Evolutionary conservation across 2,797 vertebrate species (phyloP).

Genomic region (Sebastes iracundus): DNA sequence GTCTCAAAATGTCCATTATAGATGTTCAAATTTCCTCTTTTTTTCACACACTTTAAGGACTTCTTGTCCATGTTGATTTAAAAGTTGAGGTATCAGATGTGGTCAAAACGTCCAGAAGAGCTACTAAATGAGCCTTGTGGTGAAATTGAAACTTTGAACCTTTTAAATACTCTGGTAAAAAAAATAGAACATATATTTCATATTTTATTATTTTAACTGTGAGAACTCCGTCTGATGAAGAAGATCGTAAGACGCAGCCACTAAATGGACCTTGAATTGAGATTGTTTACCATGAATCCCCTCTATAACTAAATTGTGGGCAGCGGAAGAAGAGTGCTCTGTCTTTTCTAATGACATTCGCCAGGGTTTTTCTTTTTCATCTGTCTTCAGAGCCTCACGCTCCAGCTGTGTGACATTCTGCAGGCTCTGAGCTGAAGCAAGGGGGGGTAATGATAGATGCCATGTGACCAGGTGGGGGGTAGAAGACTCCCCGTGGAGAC

Average conservation of each 20-base stretch:
- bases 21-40: too few relatives aligned
- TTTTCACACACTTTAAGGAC: too few relatives aligned
- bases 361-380: constrained; percentile 16
- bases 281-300: not conserved
- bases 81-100: too few relatives aligned
- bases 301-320: not conserved
- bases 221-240: too few relatives aligned
- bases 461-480: constrained; percentile 44
- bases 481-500: constrained; percentile 15
- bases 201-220: too few relatives aligned
- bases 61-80: not conserved
- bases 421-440: constrained; percentile 35
- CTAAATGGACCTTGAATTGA: not conserved
- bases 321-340: not conserved
- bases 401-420: constrained; percentile 72
- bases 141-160: too few relatives aligned
- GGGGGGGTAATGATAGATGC: constrained; percentile 52
- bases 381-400: constrained; percentile 24
- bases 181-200: too few relatives aligned
- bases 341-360: constrained; percentile 30
- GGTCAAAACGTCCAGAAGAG: too few relatives aligned
- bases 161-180: too few relatives aligned
- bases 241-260: not conserved
- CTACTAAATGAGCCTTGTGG: too few relatives aligned
- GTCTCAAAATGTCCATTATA: too few relatives aligned